Evolutionary conservation across 1,140 invertebrate genomes (phyloP).

Genomic region (Saccostrea echinata): DNA sequence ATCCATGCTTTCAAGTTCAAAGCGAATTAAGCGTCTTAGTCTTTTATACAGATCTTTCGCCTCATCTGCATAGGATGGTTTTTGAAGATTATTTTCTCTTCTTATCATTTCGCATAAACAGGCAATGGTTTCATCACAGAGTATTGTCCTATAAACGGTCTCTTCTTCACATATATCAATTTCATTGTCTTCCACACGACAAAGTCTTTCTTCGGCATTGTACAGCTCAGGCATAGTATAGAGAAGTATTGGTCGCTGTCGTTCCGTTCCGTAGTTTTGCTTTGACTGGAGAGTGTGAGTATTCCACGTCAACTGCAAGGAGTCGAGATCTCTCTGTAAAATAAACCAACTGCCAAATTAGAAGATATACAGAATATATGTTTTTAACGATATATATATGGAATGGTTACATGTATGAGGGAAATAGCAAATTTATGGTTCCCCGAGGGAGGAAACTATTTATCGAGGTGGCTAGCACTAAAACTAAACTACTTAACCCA

Average conservation of each 20-base stretch:
- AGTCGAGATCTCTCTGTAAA: slow-evolving; percentile 14
- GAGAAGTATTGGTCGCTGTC: slow-evolving; percentile 48
- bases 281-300: slow-evolving; percentile 20
- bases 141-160: background rate
- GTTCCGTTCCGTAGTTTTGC: background rate
- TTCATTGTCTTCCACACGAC: slow-evolving; percentile 42
- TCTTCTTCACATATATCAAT: slow-evolving; percentile 44
- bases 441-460: no score
- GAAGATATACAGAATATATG: no score
- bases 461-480: no score
- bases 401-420: no score
- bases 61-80: background rate
- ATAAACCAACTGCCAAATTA: no score
- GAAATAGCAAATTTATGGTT: no score
- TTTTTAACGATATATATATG: no score
- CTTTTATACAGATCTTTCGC: slow-evolving; percentile 1
- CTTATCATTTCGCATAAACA: background rate
- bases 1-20: background rate
- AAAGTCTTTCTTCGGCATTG: slow-evolving; percentile 1
- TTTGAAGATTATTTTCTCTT: background rate
- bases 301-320: background rate
- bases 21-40: background rate
- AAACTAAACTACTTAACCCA: no score
- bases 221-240: slow-evolving; percentile 47
- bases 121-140: background rate